Base-by-base conservation (phyloP, 2,888 invertebrate species). In the Octodonta nipae region DNA sequence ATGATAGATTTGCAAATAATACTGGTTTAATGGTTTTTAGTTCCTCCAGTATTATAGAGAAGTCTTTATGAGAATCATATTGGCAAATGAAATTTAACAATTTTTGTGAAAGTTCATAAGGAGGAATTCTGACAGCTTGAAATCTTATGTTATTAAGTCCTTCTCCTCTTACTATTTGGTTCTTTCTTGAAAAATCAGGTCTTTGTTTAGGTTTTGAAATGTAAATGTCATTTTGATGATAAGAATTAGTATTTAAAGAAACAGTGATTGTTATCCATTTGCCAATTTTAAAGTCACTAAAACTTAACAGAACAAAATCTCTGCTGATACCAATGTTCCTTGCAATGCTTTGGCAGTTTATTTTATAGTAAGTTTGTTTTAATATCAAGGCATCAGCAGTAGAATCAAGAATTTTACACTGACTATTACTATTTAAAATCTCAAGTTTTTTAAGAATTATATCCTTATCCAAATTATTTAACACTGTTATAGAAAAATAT, bases 271-370 rank as follows among this genome's bases (percentile, higher is more conserved):
- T 59, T 42, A 80, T 61, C 32, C 62, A 60, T 40, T 78, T 66
- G 40, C 69, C 71, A 14, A 79, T 64, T 52, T 69, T 67, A 49
- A 78, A 76, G 15, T 66, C 64, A 49, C 61, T 64, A 49, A 80
- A 80, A 27, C 63, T 51, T 41, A 81, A 67, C 13, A 73, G 56
- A 29, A 78, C 57, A 20, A 70, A 54, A 62, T 81, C 80, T 40
- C 64, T 68, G 7, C 70, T 67, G 26, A 51, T 55, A 2, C 81
- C 81, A 34, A 74, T 60, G 53, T 71, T 72, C 55, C 67, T 72
- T 5, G 72, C 70, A 17, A 49, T 55, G 42, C 75, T 76, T 34
- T 55, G 58, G 32, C 78, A 63, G 13, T 15, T 11, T 15, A 50
- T 17, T 13, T 45, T 34, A 4, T 32, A 30, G 8, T 15, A 30